Evolutionary conservation across 64 coral and sea anemone genomes (phyloP), one percentile per base, ranked within the genome.

Genomic region (Orbicella faveolata): DNA sequence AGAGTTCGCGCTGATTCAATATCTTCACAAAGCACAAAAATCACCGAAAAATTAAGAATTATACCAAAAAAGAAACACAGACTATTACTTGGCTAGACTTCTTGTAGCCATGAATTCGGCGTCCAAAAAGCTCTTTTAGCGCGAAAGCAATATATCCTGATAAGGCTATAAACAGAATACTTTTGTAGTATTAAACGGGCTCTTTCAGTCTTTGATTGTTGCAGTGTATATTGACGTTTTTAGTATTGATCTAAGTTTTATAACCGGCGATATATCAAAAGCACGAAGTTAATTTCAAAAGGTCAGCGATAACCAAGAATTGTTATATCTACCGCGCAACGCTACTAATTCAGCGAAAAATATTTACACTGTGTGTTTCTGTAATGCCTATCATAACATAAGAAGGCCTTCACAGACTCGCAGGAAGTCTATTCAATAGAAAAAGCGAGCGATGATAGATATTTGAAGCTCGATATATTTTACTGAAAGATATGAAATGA

Each of bases 371-470:
- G 80, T 67, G n/a, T 41, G 62, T 23, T 3, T 83, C 80, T 41
- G 15, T 63, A 73, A 85, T 85, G 82, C 65, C 65, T 85, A 30
- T 69, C 64, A 85, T 52, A 85, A 85, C 82, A 73, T 5, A 10
- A 44, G 8, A 25, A 70, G 67, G 21, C 5, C 25, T 11, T 6
- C 1, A n/a, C 36, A 52, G 63, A 11, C 10, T 9, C 20, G 72
- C 63, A 69, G 82, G 82, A 85, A 72, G 36, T 44, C 65, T 35
- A 26, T 52, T 23, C 41, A 36, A 72, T 53, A 72, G 64, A 23
- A 85, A 9, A 72, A 36, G n/a, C 13, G 21, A 30, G 82, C 63
- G 82, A 72, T 85, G 82, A 85, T 18, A 85, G 82, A 85, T 54
- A 16, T 52, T 52, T 5, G 10, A 9, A 85, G 37, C 12, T 41